phyloP scores from a whole-genome alignment of 2,888 invertebrate species.

The Clitarchus hookeri region DNA sequence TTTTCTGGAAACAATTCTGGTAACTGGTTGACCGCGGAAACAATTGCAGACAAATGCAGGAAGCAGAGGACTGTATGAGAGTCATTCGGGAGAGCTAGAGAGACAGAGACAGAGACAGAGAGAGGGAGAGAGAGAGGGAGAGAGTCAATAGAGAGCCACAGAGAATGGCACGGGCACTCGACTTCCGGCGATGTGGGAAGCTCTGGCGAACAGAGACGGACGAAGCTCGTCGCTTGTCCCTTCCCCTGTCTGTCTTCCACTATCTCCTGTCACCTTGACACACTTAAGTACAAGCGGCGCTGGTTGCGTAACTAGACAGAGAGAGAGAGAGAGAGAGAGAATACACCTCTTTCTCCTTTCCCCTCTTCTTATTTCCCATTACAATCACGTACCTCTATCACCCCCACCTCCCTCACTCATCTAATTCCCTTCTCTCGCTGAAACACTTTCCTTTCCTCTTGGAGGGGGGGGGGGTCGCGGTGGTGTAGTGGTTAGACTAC shows the following conservation, averaged over 20 bases:
- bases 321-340: neutral
- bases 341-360: neutral
- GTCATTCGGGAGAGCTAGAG: too few species aligned
- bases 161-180: neutral
- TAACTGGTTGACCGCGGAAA: too few species aligned
- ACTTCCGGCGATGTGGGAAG: slow-evolving; percentile 1
- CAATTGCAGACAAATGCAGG: too few species aligned
- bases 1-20: too few species aligned
- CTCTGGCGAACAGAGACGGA: neutral
- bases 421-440: too few species aligned
- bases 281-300: neutral
- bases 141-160: neutral
- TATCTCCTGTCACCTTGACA: neutral
- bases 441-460: too few species aligned
- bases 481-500: too few species aligned
- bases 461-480: too few species aligned
- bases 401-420: too few species aligned
- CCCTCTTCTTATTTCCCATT: neutral
- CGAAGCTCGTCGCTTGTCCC: neutral
- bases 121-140: too few species aligned
- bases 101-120: too few species aligned
- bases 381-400: neutral
- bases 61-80: too few species aligned
- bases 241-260: neutral
- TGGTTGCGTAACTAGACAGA: neutral